Conservation (phyloP, 2,797 vertebrate genomes). For the Urophycis tenuis region DNA sequence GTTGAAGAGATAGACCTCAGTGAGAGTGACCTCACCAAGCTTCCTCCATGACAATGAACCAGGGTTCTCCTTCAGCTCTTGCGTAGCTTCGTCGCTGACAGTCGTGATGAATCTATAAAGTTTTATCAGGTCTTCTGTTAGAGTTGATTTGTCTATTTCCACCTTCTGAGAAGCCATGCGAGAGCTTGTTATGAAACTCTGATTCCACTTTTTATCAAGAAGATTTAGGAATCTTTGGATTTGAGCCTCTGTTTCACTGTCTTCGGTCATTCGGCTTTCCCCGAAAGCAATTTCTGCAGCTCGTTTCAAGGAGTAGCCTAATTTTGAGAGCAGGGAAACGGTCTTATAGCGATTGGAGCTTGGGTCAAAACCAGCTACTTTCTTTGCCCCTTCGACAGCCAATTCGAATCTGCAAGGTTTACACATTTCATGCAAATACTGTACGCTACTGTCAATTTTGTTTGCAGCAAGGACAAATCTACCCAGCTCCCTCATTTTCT, state of each 20-base stretch:
- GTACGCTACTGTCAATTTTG: constrained; percentile 58
- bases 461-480: constrained; percentile 61
- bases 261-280: constrained; percentile 65
- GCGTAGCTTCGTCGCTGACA: constrained; percentile 58
- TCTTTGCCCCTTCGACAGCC: constrained; percentile 64
- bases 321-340: constrained; percentile 57
- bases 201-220: constrained; percentile 63
- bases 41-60: constrained; percentile 64
- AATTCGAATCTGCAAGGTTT: constrained; percentile 59
- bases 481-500: constrained; percentile 68
- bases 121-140: constrained; percentile 63
- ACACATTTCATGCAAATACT: constrained; percentile 65
- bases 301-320: constrained; percentile 64
- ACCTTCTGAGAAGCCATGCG: constrained; percentile 43
- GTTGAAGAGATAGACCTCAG: constrained; percentile 67
- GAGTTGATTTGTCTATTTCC: constrained; percentile 56
- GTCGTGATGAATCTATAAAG: constrained; percentile 55
- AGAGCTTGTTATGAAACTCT: constrained; percentile 56
- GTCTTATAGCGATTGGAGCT: constrained; percentile 61
- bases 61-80: constrained; percentile 55
- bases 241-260: constrained; percentile 56
- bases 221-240: constrained; percentile 63
- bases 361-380: constrained; percentile 57
- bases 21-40: constrained; percentile 62
- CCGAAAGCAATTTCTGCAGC: constrained; percentile 67